A percentile compares a stretch with the other conserved stretches of the same genome.
Conservation (phyloP, 2,888 invertebrate species). For the Hypena proboscidalis region DNA sequence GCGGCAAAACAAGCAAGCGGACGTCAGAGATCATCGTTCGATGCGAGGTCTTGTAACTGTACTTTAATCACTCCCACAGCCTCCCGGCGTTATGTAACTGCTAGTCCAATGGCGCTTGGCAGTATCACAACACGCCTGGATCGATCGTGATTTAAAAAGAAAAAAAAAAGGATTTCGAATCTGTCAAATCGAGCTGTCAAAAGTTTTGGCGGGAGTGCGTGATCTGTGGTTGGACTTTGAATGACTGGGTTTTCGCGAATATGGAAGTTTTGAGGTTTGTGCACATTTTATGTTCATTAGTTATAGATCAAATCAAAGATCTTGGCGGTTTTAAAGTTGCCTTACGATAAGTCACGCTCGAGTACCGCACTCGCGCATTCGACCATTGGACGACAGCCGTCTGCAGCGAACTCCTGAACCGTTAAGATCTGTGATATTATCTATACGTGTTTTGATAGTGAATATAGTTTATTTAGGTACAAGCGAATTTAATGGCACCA, state of each 20-base stretch:
- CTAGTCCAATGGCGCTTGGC: conserved; percentile 75
- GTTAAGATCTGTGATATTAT: too few relatives aligned
- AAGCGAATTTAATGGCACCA: too few relatives aligned
- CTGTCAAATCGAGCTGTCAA: conserved; percentile 36
- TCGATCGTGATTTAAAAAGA: conserved; percentile 39
- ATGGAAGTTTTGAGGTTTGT: conserved; percentile 47
- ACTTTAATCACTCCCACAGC: conserved; percentile 72
- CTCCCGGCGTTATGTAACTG: conserved; percentile 77
- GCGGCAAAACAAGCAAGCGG: conserved; percentile 77
- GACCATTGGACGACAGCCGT: too few relatives aligned
- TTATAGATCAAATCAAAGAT: too few relatives aligned
- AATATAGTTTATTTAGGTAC: too few relatives aligned
- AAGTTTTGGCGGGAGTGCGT: conserved; percentile 38
- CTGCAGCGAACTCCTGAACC: too few relatives aligned
- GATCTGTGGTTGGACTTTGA: conserved; percentile 30
- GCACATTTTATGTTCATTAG: conserved; percentile 3
- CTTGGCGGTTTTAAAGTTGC: too few relatives aligned
- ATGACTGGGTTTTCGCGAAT: conserved; percentile 20
- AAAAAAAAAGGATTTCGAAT: conserved; percentile 32
- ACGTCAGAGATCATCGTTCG: conserved; percentile 76
- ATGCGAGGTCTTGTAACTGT: conserved; percentile 83
- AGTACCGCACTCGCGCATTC: too few relatives aligned
- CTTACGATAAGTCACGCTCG: too few relatives aligned
- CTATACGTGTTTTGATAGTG: too few relatives aligned
- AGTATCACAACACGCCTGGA: conserved; percentile 63